phyloP scores from a whole-genome alignment of 2,888 invertebrate genomes.

The Dolichopus griseipennis region DNA sequence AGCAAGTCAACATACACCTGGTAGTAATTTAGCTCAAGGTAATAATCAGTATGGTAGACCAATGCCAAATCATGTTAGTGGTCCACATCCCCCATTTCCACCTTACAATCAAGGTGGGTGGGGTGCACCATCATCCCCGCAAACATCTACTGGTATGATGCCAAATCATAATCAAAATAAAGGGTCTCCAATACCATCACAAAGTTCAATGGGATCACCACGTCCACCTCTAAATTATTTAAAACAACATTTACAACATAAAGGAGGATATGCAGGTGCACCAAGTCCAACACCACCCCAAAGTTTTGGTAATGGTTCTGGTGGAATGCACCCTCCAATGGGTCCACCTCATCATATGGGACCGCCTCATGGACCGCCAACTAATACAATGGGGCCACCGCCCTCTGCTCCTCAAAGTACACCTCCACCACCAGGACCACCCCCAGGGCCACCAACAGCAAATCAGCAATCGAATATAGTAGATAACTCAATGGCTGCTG shows the following conservation, averaged over 20 bases:
- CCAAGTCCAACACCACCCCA: constrained; percentile 53
- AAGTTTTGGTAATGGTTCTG: constrained; percentile 44
- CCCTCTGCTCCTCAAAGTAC: constrained; percentile 45
- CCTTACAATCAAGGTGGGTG: constrained; percentile 40
- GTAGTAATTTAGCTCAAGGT: constrained; percentile 36
- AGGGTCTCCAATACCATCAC: constrained; percentile 44
- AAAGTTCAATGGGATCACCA: constrained; percentile 42
- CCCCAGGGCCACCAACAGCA: constrained; percentile 27
- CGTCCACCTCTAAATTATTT: constrained; percentile 55
- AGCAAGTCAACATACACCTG: constrained; percentile 29
- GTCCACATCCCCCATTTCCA: constrained; percentile 41
- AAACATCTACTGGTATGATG: constrained; percentile 34
- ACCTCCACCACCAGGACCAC: constrained; percentile 32
- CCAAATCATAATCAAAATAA: constrained; percentile 43
- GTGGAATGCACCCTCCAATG: constrained; percentile 49
- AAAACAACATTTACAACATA: constrained; percentile 63
- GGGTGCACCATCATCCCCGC: constrained; percentile 37
- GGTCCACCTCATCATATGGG: constrained; percentile 51
- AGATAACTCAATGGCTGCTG: constrained; percentile 38
- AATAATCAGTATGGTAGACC: constrained; percentile 48
- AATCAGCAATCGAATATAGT: constrained; percentile 11
- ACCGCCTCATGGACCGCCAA: constrained; percentile 55
- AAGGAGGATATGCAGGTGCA: constrained; percentile 52
- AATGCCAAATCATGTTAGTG: constrained; percentile 49
- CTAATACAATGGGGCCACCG: constrained; percentile 52